Evolutionary conservation across 2,888 invertebrate genomes (phyloP).

Genomic region (Eurytoma adleriae): DNA sequence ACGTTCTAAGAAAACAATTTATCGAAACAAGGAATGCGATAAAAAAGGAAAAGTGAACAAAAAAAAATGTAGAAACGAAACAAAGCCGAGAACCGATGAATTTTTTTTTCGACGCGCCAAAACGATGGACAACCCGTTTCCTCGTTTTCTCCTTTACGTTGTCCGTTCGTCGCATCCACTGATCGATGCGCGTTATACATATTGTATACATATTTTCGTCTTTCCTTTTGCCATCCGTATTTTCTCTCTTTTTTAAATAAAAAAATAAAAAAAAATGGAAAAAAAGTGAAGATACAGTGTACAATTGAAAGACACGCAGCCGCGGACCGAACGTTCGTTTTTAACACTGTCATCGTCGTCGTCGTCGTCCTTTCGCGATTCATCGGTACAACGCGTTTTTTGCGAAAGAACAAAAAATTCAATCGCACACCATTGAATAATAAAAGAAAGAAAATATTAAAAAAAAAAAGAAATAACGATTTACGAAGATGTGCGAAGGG

Average conservation of each 20-base stretch:
- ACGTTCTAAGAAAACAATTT: background rate
- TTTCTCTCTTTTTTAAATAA: constrained; percentile 23
- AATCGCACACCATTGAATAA: background rate
- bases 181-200: background rate
- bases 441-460: background rate
- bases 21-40: background rate
- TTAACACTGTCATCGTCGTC: constrained; percentile 30
- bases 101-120: constrained; percentile 13
- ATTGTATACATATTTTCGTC: constrained; percentile 26
- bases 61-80: background rate
- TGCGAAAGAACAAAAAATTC: constrained; percentile 15
- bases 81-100: constrained; percentile 34
- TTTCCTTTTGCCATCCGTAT: constrained; percentile 12
- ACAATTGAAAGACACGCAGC: background rate
- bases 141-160: constrained; percentile 36
- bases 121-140: constrained; percentile 17
- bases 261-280: no score
- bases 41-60: background rate
- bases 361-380: constrained; percentile 36
- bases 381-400: constrained; percentile 30
- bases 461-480: constrained; percentile 7
- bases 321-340: constrained; percentile 28
- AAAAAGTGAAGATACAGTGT: no score
- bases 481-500: background rate
- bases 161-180: background rate